Percentiles rank a stretch among this genome's conserved stretches.
Evolutionary conservation across 2,888 invertebrate genomes (phyloP).

Genomic region (Scaptomyza polygonia): DNA sequence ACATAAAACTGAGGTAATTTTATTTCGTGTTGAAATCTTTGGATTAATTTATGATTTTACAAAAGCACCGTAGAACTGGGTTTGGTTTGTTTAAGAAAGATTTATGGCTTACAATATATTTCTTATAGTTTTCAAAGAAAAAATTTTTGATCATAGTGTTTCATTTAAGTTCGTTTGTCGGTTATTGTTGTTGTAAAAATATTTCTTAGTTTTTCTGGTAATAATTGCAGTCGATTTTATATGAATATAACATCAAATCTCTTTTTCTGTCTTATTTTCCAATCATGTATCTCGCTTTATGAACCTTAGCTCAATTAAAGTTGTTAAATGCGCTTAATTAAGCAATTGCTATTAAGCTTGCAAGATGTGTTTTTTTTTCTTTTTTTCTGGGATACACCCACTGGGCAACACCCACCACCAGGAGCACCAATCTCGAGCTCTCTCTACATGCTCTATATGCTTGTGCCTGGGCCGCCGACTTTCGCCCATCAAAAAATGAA

Average conservation of each 20-base stretch:
- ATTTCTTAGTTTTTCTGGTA: no score
- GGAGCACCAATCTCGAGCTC: constrained; percentile 5
- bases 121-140: neutral
- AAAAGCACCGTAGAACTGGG: neutral
- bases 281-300: constrained; percentile 11
- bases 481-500: constrained; percentile 71
- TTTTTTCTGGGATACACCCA: constrained; percentile 60
- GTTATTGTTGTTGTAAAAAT: neutral
- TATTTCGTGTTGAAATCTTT: neutral
- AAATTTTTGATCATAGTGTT: neutral
- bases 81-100: neutral
- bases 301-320: constrained; percentile 19
- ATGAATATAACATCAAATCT: no score
- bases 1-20: neutral
- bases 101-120: neutral
- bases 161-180: neutral
- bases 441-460: constrained; percentile 27
- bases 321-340: constrained; percentile 59
- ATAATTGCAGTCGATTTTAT: no score
- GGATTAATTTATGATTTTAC: neutral
- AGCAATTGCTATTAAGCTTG: constrained; percentile 66
- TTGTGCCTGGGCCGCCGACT: constrained; percentile 56
- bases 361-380: constrained; percentile 55
- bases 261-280: no score
- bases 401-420: constrained; percentile 68